Evolutionary conservation across 2,797 vertebrate genomes (phyloP), one percentile per base, ranked within the genome.

Genomic region (Botia kubotai): DNA sequence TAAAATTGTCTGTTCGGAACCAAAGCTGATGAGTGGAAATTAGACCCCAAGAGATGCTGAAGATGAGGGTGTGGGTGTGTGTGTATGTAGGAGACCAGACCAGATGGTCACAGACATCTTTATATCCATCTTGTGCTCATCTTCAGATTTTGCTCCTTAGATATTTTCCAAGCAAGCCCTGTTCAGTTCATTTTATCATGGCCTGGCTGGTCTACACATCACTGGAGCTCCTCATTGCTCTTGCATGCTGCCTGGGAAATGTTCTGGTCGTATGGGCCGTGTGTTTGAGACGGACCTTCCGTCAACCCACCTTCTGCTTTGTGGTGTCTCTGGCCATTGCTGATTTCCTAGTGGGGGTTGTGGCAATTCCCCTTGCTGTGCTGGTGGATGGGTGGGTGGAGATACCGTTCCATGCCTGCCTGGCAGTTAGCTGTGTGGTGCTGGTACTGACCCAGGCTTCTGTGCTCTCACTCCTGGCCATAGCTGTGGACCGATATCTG

Each of bases 401-500:
- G 0, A 50, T 91, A 26, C 90, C 89, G 0, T 95, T 95, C 88
- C 66, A 93, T 1, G 0, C 50, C 76, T 98, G 97, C 85, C 93
- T 97, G 0, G 91, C 95, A 52, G 86, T 96, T 87, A 92, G 94
- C 92, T 98, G 95, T 58, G 63, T 95, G 48, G 14, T 96, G 73
- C 46, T 97, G 78, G 72, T 94, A 53, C 89, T 97, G 86, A 96
- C 92, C 0, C 91, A 93, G 0, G 95, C 95, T 2, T 98, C 97
- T 65, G 91, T 97, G 85, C 86, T 97, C 81, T 95, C 91, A 65
- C 91, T 98, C 16, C 75, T 91, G 29, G 95, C 96, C 80, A 96
- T 97, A 1, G 94, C 97, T 0, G 82, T 97, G 66, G 97, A 98
- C 87, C 90, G 96, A 8, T 97, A 92, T 87, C 92, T 98, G 58